Evolutionary conservation across 1,140 invertebrate species (phyloP), one percentile per base, ranked within the genome.

Genomic region (Ruditapes philippinarum): DNA sequence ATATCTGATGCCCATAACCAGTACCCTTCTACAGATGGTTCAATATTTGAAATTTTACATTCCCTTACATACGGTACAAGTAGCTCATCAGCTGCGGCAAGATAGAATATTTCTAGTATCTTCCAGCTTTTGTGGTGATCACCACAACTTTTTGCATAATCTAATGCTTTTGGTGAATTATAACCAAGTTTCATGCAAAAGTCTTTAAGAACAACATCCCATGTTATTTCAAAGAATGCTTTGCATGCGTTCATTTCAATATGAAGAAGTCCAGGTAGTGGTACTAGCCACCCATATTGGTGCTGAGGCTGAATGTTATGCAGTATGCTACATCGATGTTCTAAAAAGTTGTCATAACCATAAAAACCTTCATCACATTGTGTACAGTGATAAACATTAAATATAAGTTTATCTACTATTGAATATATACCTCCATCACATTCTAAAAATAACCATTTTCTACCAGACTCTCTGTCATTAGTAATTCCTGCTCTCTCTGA

Each of bases 211-310:
- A 89, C n/a, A 33, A 89, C 28, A 28, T 85, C 81, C 81, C 88
- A 84, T 49, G 36, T 89, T 54, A 79, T 51, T 65, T 89, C 42
- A 54, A 89, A 89, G 33, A 83, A 83, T 36, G 54, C 36, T 45
- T 89, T 82, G 28, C 88, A 78, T 33, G 70, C 80, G 45, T 89
- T 89, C 38, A 89, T 89, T 78, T 89, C 88, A 65, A 89, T 83
- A 78, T 83, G 80, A 22, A 89, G 70, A 33, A 83, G 19, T 17
- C 68, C 80, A 45, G 88, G 88, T 5, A 79, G n/a, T 25, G 62
- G 78, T 25, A 89, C 42, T n/a, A 82, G 0, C 80, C 68, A 89
- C 7, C 88, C 51, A 83, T 40, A 89, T 70, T 83, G 62, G 65
- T 84, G 76, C 7, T 2, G 2, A 11, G 31, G 54, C 31, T 38